These are phyloP conservation scores for Adelognathus sp. DNA, from an alignment of 2,888 invertebrate species.

Conservation along the genomic window DNA sequence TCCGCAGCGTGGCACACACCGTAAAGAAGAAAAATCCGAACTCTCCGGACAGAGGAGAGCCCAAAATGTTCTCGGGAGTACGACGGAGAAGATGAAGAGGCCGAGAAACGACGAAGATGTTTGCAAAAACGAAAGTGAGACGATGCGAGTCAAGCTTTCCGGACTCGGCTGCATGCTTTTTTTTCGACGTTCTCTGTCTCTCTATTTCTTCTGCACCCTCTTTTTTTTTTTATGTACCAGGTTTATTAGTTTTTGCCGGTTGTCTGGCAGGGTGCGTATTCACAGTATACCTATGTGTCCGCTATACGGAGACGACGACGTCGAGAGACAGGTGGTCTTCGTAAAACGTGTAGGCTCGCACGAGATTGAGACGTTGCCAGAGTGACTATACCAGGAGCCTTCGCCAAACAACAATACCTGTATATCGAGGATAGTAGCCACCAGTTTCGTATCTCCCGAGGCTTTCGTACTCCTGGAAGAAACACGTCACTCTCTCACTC, in stretches of 20 bases:
- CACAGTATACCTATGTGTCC: background rate
- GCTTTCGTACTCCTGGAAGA: conserved; percentile 39
- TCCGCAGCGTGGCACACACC: background rate
- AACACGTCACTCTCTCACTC: background rate
- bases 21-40: background rate
- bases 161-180: conserved; percentile 16
- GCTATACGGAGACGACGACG: conserved; percentile 25
- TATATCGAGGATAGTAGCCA: background rate
- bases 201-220: background rate
- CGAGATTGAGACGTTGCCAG: conserved; percentile 55
- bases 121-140: conserved; percentile 28
- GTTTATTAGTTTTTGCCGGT: conserved; percentile 61
- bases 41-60: conserved; percentile 4
- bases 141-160: conserved; percentile 22
- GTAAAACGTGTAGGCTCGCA: conserved; percentile 39
- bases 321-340: conserved; percentile 62
- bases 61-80: background rate
- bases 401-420: conserved; percentile 42
- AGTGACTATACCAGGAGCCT: conserved; percentile 22
- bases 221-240: conserved; percentile 26
- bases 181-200: conserved; percentile 16
- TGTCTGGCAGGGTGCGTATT: conserved; percentile 40
- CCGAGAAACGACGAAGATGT: background rate
- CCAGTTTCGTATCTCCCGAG: background rate
- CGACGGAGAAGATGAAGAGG: background rate